Evolutionary conservation across 1,140 invertebrate genomes (phyloP).

Genomic region (Hormaphis cornu): DNA sequence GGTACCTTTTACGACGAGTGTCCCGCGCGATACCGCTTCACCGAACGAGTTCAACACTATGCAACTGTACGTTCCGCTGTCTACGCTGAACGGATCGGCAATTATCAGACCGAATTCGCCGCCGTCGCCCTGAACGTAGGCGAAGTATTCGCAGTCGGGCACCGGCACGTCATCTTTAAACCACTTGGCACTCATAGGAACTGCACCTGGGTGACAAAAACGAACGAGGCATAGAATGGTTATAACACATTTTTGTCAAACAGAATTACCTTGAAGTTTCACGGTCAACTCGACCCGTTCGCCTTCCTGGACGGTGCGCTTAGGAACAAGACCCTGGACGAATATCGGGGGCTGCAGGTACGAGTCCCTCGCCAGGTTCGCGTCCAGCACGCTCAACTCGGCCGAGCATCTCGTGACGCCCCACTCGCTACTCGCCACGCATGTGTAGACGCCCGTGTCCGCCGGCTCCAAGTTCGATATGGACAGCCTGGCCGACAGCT

Average conservation of each 20-base stretch:
- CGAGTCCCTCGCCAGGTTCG: slow-evolving; percentile 33
- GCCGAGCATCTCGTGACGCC: slow-evolving; percentile 52
- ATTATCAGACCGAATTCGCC: slow-evolving; percentile 54
- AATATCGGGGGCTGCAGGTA: slow-evolving; percentile 46
- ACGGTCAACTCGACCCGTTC: slow-evolving; percentile 51
- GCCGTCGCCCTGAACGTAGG: slow-evolving; percentile 52
- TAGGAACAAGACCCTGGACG: slow-evolving; percentile 42
- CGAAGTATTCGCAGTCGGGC: slow-evolving; percentile 54
- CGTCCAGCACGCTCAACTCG: slow-evolving; percentile 43
- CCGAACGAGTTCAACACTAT: slow-evolving; percentile 53
- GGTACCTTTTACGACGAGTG: slow-evolving; percentile 46
- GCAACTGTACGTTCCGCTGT: slow-evolving; percentile 63
- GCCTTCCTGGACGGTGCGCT: slow-evolving; percentile 50
- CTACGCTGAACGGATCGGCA: slow-evolving; percentile 54
- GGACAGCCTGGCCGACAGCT: slow-evolving; percentile 44
- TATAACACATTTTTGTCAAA: neutral
- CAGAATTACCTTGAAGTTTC: slow-evolving; percentile 43
- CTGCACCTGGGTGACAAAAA: slow-evolving; percentile 44
- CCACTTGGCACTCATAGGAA: slow-evolving; percentile 61
- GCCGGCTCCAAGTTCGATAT: slow-evolving; percentile 45
- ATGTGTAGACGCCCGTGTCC: slow-evolving; percentile 59
- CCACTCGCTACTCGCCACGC: slow-evolving; percentile 58
- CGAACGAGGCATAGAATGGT: neutral
- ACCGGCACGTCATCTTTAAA: slow-evolving; percentile 57
- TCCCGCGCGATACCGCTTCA: slow-evolving; percentile 47